Percentiles rank a stretch among this genome's conserved stretches.
Conservation (phyloP, 1,140 invertebrate genomes). For the Battus philenor region DNA sequence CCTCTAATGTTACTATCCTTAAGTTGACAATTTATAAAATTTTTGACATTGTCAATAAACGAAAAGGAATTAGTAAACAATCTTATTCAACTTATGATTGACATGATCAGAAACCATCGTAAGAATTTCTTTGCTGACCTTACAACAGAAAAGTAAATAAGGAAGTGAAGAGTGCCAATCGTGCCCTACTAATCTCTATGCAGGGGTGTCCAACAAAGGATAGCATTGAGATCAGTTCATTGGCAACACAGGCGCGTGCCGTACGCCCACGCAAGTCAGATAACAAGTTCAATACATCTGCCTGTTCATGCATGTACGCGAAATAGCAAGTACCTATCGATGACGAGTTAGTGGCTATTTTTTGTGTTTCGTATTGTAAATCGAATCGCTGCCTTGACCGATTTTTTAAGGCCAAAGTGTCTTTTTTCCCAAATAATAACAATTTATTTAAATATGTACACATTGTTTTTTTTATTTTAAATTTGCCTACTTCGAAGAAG, state of each 20-base stretch:
- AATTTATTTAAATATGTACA: too few relatives aligned
- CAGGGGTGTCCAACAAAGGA: slow-evolving; percentile 59
- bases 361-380: slow-evolving; percentile 2
- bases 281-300: slow-evolving; percentile 71
- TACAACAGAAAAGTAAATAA: slow-evolving; percentile 45
- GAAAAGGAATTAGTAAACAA: too few relatives aligned
- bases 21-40: too few relatives aligned
- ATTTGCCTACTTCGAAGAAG: too few relatives aligned
- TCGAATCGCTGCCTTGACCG: not conserved
- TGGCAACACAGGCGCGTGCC: slow-evolving; percentile 49
- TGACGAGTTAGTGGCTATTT: slow-evolving; percentile 14
- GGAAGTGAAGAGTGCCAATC: slow-evolving; percentile 48
- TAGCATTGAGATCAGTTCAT: slow-evolving; percentile 57
- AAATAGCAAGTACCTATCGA: slow-evolving; percentile 38
- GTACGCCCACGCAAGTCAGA: slow-evolving; percentile 66
- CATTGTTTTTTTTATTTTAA: too few relatives aligned
- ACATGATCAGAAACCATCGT: too few relatives aligned
- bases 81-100: too few relatives aligned
- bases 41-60: too few relatives aligned
- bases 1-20: too few relatives aligned
- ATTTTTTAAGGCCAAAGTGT: too few relatives aligned
- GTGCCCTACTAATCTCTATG: slow-evolving; percentile 34
- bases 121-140: slow-evolving; percentile 18
- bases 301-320: slow-evolving; percentile 49
- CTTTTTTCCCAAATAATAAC: too few relatives aligned